Base-by-base conservation (phyloP, 2,888 invertebrate genomes). In the Cerceris rybyensis region DNA sequence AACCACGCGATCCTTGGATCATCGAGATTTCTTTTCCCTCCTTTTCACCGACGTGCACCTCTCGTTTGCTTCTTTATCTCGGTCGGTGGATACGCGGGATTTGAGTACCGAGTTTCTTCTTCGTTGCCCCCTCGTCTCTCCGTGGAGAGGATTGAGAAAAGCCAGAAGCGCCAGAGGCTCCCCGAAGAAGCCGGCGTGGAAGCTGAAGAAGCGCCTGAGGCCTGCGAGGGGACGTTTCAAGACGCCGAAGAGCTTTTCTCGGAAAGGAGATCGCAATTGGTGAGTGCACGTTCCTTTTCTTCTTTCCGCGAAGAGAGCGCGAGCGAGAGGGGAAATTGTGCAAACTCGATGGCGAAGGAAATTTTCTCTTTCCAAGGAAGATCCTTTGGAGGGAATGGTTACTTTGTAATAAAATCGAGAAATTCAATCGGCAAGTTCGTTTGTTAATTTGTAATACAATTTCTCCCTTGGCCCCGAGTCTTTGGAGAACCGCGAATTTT, bases 151-250 rank as follows among this genome's bases (percentile, higher is more conserved):
- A 80, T 74, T 86, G 87, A 87, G 80, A 81, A 83, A 86, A 86
- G 77, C 84, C 87, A 87, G 87, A 87, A 78, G 75, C 86, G 70
- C 78, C 81, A 78, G 83, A 79, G 59, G 70, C 68, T 39, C 39
- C 49, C n/a, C n/a, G 16, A 28, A 28, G 63, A 41, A 52, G 5
- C 9, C 16, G 28, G 42, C 17, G 41, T 9, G 41, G 50, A 8
- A 14, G n/a, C 46, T 39, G 42, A 78, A 46, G 16, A n/a, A 17
- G 13, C 9, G n/a, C 46, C 50, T 4, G 41, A 46, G 46, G 65
- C 28, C 28, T n/a, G 7, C 58, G 60, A 46, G 49, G 28, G 28
- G 28, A 49, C 16, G 17, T 71, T 54, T 66, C 68, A 41, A 54
- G 59, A 39, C 70, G 60, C 52, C 43, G 58, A 80, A 77, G 78